phyloP scores from a whole-genome alignment of 2,888 invertebrate genomes.

The Trichacis sp. region DNA sequence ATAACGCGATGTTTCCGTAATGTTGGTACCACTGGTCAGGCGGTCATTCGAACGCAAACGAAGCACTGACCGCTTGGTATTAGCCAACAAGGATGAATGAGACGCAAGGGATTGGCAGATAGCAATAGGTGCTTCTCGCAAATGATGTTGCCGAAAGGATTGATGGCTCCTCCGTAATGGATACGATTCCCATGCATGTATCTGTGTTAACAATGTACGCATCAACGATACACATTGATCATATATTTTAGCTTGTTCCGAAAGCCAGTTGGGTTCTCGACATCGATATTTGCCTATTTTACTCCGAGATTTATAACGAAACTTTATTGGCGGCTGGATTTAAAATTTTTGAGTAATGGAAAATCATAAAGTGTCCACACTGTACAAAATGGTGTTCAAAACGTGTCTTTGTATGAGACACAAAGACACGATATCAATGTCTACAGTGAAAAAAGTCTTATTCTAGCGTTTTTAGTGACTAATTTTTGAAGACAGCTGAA shows the following conservation, averaged over 20 bases:
- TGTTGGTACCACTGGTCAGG: conserved; percentile 42
- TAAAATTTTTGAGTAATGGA: too few relatives aligned
- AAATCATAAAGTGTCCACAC: too few relatives aligned
- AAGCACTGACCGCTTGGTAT: conserved; percentile 53
- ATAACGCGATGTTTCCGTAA: conserved; percentile 65
- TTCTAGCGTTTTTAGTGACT: too few relatives aligned
- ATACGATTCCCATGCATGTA: conserved; percentile 40
- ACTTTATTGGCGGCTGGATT: background rate
- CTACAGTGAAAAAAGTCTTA: background rate
- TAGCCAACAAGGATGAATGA: conserved; percentile 66
- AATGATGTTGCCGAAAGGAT: conserved; percentile 45
- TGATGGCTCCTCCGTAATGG: conserved; percentile 33
- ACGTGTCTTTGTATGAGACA: too few relatives aligned
- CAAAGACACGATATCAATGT: too few relatives aligned
- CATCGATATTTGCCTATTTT: background rate
- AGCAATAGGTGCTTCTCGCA: conserved; percentile 31
- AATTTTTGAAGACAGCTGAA: too few relatives aligned
- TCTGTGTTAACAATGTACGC: conserved; percentile 22
- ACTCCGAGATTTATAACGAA: background rate
- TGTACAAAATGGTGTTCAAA: too few relatives aligned
- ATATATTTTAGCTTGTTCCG: too few relatives aligned
- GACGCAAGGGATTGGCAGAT: conserved; percentile 60
- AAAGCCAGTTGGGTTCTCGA: too few relatives aligned
- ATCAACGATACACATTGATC: conserved; percentile 30
- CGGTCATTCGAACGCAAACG: conserved; percentile 13